Evolutionary conservation across 2,113 vertebrate genomes (phyloP).

Genomic region (Cyanistes caeruleus): DNA sequence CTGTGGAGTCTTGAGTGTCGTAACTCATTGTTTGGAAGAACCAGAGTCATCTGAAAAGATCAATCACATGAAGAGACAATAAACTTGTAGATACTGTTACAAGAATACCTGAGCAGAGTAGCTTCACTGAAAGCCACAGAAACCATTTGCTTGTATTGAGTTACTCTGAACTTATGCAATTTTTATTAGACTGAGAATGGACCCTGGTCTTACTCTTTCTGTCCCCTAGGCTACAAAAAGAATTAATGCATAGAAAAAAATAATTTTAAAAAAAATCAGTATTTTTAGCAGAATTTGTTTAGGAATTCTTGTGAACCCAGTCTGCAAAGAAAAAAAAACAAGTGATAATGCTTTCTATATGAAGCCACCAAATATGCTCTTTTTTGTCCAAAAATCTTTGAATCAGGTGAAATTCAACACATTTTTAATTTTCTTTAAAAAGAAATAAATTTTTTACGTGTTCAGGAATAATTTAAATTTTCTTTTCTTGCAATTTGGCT

Average conservation of each 20-base stretch:
- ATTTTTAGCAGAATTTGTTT: background rate
- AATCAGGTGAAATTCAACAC: background rate
- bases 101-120: background rate
- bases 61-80: background rate
- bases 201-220: background rate
- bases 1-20: background rate
- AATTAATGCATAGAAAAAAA: background rate
- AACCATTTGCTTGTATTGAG: background rate
- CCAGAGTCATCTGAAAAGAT: background rate
- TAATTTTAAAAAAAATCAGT: background rate
- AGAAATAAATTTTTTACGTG: accelerated
- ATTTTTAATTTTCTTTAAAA: background rate
- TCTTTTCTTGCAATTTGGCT: background rate
- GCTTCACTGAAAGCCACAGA: background rate
- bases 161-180: conserved; percentile 9
- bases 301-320: background rate
- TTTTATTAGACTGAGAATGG: background rate
- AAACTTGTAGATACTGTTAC: background rate
- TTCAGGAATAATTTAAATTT: background rate
- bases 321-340: background rate
- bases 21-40: background rate
- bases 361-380: background rate
- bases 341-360: accelerated
- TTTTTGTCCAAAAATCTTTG: background rate
- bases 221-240: background rate